Base-by-base conservation (phyloP, 2,888 invertebrate species). In the Yponomeuta malinellus region DNA sequence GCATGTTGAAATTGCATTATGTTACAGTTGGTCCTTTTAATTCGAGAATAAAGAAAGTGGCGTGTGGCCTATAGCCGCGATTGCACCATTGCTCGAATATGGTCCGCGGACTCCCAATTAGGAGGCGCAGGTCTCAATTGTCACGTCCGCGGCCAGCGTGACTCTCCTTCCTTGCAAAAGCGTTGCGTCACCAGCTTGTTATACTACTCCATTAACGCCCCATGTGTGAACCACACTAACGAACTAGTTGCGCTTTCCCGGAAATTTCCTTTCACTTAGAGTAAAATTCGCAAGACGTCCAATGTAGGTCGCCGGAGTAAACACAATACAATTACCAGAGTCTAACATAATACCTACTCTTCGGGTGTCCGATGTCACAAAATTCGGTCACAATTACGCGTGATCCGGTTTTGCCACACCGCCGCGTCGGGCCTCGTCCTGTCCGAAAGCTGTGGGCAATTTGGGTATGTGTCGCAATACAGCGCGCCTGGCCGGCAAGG, bases 211-310 rank as follows among this genome's bases (percentile, higher is more conserved):
- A 75, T 79, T 83, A 82, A 83, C 81, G 78, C 78, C 71, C 73
- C 78, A 81, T 77, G 84, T 85, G 88, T 82, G 79, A 87, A 88
- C 76, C 80, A 83, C 79, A 83, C 84, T 89, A 88, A 88, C 79
- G 78, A 80, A 79, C 78, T 76, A 78, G 74, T 79, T 81, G 81
- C 76, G 84, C 87, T 87, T 89, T 89, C 89, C 78, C 84, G 72
- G 76, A 72, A 74, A 75, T 79, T 81, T 83, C 82, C 75, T 74
- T 78, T 78, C 78, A 77, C 76, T 77, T 75, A 76, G 78, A 73
- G 68, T 72, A 59, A 66, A 31, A 31, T 48, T 29, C 71, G 74
- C 74, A 73, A 72, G 64, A 72, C 74, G 71, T 71, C 72, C 63
- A 43, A 43, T 43, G 6, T 43, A 43, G 43, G 43, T 43, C 8